Base-by-base conservation (phyloP, 2,888 invertebrate genomes). In the Acutogordius australiensis region DNA sequence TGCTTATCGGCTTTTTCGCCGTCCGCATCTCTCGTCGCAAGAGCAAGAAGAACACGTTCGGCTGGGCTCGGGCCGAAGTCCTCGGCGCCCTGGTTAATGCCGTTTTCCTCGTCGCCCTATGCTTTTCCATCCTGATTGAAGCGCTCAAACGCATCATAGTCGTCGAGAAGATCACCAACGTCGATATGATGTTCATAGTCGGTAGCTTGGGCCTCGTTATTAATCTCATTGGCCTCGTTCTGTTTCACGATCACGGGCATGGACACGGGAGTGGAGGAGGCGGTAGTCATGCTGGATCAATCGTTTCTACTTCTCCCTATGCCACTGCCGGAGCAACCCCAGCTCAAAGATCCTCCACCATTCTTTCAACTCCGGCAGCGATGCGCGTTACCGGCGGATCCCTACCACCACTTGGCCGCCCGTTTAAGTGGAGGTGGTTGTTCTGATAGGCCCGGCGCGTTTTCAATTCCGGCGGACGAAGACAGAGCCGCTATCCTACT, bases 21-120 rank as follows among this genome's bases (percentile, higher is more conserved):
- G 69, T 75, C 29, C 60, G 45, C 18, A 61, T 61, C 4, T 13
- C 60, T n/a, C 56, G 68, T 68, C 65, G 67, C 2, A 28, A 37
- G 18, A 68, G 73, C 1, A 65, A 85, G 60, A 90, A 90, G 74
- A 97, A 94, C 72, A 97, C 94, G 13, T 97, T 91, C 71, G 97
- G 97, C 18, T 97, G 94, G 94, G 91, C 90, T 1, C 78, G 97
- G 63, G 94, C 97, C 0, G 97, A 97, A 74, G 90, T 97, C 0
- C 73, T 99, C 45, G 97, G 97, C 21, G 94, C 97, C 21, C 75
- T 94, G 62, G 86, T 94, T 26, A 97, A 97, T 73, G 87, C 91
- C 1, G 94, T 97, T 61, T 97, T 97, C 74, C 79, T 97, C 60
- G 82, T 94, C 30, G 91, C 97, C 1, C 76, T 97, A 61, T 97